Base-by-base conservation (phyloP, 2,113 vertebrate genomes). In the Todiramphus chloris region DNA sequence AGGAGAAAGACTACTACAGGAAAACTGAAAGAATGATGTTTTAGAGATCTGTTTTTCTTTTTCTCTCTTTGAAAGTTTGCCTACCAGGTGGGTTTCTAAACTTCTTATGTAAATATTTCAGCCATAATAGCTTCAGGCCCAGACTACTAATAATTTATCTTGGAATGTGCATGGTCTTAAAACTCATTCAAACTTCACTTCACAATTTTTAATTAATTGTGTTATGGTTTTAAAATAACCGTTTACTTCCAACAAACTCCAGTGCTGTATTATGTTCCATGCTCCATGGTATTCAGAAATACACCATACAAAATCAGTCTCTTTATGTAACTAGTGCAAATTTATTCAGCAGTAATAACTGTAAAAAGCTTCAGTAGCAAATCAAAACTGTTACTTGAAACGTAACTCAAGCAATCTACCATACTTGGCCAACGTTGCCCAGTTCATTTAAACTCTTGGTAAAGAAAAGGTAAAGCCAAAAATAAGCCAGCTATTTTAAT, bases 1-100 rank as follows among this genome's bases (percentile, higher is more conserved):
- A 78, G 31, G 41, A 93, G 6, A 30, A 88, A 78, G 19, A 62
- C 39, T 67, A 70, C 72, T 67, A 64, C 41, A 81, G 28, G 53
- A 94, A 89, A 85, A 63, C 3, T 53, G 15, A 73, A 96, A 90
- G 33, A 68, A 91, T 10, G 2, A 68, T 59, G n/a, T 60, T 96
- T 90, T 74, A 37, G 70, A 92, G 62, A 60, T 41, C 43, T 62
- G 39, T 23, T 82, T 76, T 62, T 66, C 73, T 80, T 68, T 72
- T 75, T 55, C 43, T 51, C 8, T 66, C 69, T 82, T 46, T 17
- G 60, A 88, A 93, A 89, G 66, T 74, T 5, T 93, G 39, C 67
- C 84, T 83, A 72, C 9, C n/a, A 87, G 56, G 73, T 94, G 82
- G 73, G 63, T 83, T 96, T 92, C 88, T 95, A 85, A 95, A 97